These are phyloP conservation scores for Belgica antarctica DNA, from an alignment of 2,888 invertebrate species.

Conservation along the genomic window DNA sequence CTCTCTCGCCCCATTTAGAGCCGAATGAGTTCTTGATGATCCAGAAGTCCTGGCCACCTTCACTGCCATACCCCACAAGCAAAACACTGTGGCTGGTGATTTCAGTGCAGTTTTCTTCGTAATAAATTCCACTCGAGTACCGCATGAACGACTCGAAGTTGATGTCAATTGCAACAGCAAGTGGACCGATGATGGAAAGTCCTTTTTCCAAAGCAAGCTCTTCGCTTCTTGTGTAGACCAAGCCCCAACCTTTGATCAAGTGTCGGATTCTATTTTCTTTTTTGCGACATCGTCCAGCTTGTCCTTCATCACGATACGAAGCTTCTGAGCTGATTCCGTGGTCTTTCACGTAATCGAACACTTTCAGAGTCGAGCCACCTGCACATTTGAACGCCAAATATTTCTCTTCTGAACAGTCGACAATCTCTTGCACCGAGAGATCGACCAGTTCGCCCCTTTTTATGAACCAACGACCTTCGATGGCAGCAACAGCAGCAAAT, in stretches of 20 bases:
- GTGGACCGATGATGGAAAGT: slow-evolving; percentile 23
- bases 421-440: slow-evolving; percentile 23
- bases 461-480: slow-evolving; percentile 25
- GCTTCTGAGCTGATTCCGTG: slow-evolving; percentile 68
- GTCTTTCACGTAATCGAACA: slow-evolving; percentile 71
- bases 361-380: slow-evolving; percentile 72
- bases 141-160: slow-evolving; percentile 17
- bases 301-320: no score
- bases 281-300: background rate
- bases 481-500: slow-evolving; percentile 60
- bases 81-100: slow-evolving; percentile 14
- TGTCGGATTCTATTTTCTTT: background rate
- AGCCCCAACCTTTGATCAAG: background rate
- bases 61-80: slow-evolving; percentile 29
- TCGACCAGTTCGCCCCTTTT: slow-evolving; percentile 33
- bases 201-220: slow-evolving; percentile 3
- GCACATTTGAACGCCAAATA: slow-evolving; percentile 62
- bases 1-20: slow-evolving; percentile 31
- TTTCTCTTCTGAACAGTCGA: slow-evolving; percentile 16
- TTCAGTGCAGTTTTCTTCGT: background rate
- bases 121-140: slow-evolving; percentile 39
- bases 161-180: background rate
- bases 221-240: background rate
- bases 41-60: slow-evolving; percentile 32
- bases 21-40: slow-evolving; percentile 35